A percentile compares a stretch with the other conserved stretches of the same genome.
Conservation (phyloP, 2,888 invertebrate genomes). For the Diarsia mendica region DNA sequence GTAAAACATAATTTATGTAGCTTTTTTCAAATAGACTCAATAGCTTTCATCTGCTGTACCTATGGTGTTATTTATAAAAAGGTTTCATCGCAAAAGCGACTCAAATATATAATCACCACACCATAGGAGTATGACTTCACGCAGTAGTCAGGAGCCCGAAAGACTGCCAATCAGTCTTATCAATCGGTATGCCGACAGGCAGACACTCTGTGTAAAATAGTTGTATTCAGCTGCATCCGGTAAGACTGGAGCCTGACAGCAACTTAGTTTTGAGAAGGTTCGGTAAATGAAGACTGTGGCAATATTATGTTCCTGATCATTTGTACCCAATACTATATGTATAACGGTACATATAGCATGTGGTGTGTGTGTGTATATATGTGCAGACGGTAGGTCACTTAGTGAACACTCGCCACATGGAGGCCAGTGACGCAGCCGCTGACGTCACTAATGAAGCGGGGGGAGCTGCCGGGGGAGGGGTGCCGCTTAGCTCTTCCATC, state of each 20-base stretch:
- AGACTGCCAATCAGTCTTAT: neutral
- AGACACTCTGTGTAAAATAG: neutral
- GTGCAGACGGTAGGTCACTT: constrained; percentile 78
- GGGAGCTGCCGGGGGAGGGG: constrained; percentile 78
- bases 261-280: neutral
- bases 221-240: neutral
- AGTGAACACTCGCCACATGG: constrained; percentile 94
- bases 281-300: neutral
- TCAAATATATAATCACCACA: neutral
- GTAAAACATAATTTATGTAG: neutral
- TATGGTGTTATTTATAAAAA: neutral
- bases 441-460: constrained; percentile 94
- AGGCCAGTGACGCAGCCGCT: constrained; percentile 95
- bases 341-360: neutral
- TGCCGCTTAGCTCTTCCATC: constrained; percentile 77
- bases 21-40: neutral
- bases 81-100: neutral
- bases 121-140: neutral
- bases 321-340: neutral
- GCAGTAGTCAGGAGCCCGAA: neutral
- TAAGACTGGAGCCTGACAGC: neutral
- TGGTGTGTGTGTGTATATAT: neutral
- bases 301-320: neutral
- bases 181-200: neutral
- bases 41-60: neutral